Evolutionary conservation across 2,113 vertebrate genomes (phyloP).

Genomic region (Paramisgurnus dabryanus): DNA sequence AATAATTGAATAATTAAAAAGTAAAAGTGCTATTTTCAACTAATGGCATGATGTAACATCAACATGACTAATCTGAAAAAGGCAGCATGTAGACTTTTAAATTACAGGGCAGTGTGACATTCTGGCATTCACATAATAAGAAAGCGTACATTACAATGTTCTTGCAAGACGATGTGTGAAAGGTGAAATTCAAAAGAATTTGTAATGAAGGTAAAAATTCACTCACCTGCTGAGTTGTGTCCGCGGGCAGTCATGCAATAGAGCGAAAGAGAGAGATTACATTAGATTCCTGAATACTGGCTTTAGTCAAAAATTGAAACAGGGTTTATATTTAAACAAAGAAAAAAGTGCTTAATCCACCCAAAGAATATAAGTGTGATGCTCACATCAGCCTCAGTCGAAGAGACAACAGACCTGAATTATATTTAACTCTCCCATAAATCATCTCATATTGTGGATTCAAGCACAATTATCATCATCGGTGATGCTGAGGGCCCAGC

Average conservation of each 20-base stretch:
- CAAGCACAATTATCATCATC: constrained; percentile 32
- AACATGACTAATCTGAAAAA: not conserved
- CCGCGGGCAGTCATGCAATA: constrained; percentile 10
- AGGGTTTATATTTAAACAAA: constrained; percentile 38
- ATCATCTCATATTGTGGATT: constrained; percentile 35
- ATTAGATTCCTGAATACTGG: constrained; percentile 22
- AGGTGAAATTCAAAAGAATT: constrained; percentile 18
- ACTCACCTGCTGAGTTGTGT: constrained; percentile 44
- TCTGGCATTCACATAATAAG: not conserved
- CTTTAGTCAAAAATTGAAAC: not conserved
- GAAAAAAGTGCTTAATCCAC: not conserved
- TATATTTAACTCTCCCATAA: constrained; percentile 16
- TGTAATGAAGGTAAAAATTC: constrained; percentile 26
- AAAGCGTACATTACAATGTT: constrained; percentile 6
- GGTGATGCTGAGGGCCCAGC: constrained; percentile 28
- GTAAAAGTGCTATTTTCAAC: too few species aligned
- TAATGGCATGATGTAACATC: not conserved
- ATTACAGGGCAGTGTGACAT: constrained; percentile 3
- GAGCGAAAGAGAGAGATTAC: constrained; percentile 19
- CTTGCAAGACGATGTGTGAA: not conserved
- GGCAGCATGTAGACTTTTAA: not conserved
- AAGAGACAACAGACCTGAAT: not conserved
- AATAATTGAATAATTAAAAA: too few species aligned
- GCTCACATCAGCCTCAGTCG: constrained; percentile 13
- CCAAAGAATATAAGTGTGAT: not conserved